A percentile compares a stretch with the other conserved stretches of the same genome.
These are phyloP conservation scores for Aricia agestis DNA, from an alignment of 1,140 invertebrate species.

Conservation along the genomic window DNA sequence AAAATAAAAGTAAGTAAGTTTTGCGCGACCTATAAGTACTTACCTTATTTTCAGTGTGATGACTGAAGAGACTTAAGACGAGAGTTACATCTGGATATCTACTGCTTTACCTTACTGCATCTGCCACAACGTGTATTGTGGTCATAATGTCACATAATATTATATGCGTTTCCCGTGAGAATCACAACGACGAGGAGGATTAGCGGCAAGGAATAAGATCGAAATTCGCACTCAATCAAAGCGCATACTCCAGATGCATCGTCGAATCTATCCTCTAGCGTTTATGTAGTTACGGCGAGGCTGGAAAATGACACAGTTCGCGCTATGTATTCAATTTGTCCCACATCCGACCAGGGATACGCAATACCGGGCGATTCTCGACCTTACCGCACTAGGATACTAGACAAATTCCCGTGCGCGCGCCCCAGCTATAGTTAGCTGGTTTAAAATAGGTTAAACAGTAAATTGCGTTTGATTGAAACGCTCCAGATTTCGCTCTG, in stretches of 20 bases:
- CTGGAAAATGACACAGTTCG: not conserved
- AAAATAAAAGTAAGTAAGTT: no score
- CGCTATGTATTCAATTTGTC: conserved; percentile 5
- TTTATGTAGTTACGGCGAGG: conserved; percentile 6
- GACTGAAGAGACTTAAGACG: no score
- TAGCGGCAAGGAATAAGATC: not conserved
- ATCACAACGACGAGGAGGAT: no score
- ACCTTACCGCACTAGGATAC: not conserved
- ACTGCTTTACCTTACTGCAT: no score
- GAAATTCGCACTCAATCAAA: not conserved
- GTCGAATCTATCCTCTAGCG: conserved; percentile 1
- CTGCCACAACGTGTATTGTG: no score
- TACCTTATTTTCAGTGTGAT: no score
- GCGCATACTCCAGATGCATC: not conserved
- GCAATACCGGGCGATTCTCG: not conserved
- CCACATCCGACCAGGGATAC: not conserved
- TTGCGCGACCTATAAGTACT: no score
- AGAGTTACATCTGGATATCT: no score
- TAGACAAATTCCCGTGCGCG: not conserved
- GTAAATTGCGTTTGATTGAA: conserved; percentile 27
- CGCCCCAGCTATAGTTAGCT: not conserved
- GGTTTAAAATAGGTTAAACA: conserved; percentile 11
- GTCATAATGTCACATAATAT: no score
- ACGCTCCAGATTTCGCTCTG: conserved; percentile 23
- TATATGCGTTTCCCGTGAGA: no score